These are phyloP conservation scores for Lasioglossum pauxillum DNA, from an alignment of 2,888 invertebrate species.

Conservation along the genomic window DNA sequence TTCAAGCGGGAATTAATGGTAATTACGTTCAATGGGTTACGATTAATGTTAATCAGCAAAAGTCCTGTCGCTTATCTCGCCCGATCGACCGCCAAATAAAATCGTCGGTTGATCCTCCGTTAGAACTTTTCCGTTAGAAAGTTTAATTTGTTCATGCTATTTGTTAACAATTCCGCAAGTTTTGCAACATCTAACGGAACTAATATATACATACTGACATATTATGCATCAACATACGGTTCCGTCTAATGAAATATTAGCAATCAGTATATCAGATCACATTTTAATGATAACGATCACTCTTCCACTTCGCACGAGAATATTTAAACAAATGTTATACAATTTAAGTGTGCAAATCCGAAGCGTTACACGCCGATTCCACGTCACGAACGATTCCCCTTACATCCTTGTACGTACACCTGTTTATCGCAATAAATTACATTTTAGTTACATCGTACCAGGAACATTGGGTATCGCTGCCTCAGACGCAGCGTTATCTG, in stretches of 20 bases:
- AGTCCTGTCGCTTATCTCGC: conserved; percentile 12
- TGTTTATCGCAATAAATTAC: not conserved
- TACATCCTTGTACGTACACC: not conserved
- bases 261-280: not conserved
- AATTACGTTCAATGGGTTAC: conserved; percentile 45
- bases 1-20: conserved; percentile 36
- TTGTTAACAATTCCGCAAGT: not conserved
- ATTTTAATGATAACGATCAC: not conserved
- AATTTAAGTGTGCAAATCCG: not conserved
- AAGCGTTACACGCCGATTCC: not conserved
- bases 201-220: not conserved
- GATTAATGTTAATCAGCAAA: conserved; percentile 35
- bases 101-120: not conserved
- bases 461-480: not conserved
- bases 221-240: not conserved
- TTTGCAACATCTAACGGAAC: not conserved
- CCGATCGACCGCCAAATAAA: not conserved
- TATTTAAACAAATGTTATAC: not conserved
- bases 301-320: not conserved
- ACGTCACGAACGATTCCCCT: not conserved
- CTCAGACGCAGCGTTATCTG: not conserved
- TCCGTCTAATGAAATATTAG: not conserved
- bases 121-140: not conserved
- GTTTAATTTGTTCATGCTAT: not conserved
- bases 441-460: not conserved